Base-by-base conservation (phyloP, 2,888 invertebrate species). In the Neuroscelio doddi region DNA sequence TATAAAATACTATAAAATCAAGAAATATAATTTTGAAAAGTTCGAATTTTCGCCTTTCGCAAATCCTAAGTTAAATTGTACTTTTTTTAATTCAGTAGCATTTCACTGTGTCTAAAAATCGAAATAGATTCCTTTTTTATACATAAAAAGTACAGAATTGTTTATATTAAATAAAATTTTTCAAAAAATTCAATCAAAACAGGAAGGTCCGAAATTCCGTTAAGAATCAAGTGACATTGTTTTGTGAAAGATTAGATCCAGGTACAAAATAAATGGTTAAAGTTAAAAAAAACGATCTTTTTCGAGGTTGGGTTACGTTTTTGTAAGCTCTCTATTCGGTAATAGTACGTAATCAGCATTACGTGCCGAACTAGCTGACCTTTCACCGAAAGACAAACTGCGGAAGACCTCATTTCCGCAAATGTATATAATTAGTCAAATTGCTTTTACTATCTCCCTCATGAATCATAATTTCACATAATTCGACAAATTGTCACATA, bases 261-360 rank as follows among this genome's bases (percentile, higher is more conserved):
- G 21, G 24, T 34, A 21, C 36, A 32, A 38, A 49, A 26, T 1
- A 24, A 36, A 38, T 27, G 27, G 12, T 24, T 15, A 49, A 49
- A 49, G 36, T 36, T 38, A 14, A 47, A 24, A 47, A 47, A 36
- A 14, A 47, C 36, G 34, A 26, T 36, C 14, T 15, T 24, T 47
- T 47, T 47, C 47, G 47, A 34, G 47, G 47, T 26, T 15, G 24
- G 21, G 34, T 47, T 34, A 47, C 17, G 14, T 47, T 47, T 47
- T 34, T 26, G 30, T 47, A 21, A 36, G 36, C 32, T 36, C 12
- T 3, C 47, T 21, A 34, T 36, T 34, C 10, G 14, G 34, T 34
- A 34, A 24, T 34, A 21, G 36, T 26, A 21, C 17, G 47, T 47
- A 36, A 47, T 47, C 47, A 24, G 47, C 27, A 24, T 14, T 49